phyloP scores from a whole-genome alignment of 64 coral and sea anemone species.

The Anthopleura sola region DNA sequence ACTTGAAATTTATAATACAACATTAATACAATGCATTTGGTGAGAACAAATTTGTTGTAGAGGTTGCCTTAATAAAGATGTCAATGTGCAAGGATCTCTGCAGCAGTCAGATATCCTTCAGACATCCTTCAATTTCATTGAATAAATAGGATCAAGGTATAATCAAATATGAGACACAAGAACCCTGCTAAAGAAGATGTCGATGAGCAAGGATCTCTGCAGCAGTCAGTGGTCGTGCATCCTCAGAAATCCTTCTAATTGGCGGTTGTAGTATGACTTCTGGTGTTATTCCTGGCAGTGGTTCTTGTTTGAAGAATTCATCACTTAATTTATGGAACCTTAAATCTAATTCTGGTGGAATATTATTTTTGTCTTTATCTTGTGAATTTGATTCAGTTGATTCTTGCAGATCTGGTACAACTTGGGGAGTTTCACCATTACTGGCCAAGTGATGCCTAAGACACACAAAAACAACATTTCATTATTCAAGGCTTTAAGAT shows the following conservation, averaged over 20 bases:
- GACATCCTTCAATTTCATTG: slow-evolving; percentile 32
- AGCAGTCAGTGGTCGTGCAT: slow-evolving; percentile 81
- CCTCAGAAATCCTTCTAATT: slow-evolving; percentile 73
- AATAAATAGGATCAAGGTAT: too few species aligned
- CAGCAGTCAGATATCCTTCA: slow-evolving; percentile 54
- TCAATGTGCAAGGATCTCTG: slow-evolving; percentile 80
- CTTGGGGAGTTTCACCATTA: slow-evolving; percentile 65
- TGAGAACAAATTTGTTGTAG: too few species aligned
- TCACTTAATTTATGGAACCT: slow-evolving; percentile 79
- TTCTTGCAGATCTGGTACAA: slow-evolving; percentile 83
- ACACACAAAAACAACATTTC: background rate
- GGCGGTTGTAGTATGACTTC: slow-evolving; percentile 75
- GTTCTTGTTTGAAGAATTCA: slow-evolving; percentile 75
- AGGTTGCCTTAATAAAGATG: slow-evolving; percentile 16
- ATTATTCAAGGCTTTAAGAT: background rate
- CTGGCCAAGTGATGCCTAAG: slow-evolving; percentile 74
- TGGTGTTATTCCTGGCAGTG: slow-evolving; percentile 32
- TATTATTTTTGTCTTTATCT: slow-evolving; percentile 22
- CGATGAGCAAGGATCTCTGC: slow-evolving; percentile 89
- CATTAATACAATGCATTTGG: background rate
- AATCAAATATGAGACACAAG: background rate
- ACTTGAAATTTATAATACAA: background rate
- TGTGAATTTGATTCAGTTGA: slow-evolving; percentile 5
- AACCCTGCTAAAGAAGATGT: slow-evolving; percentile 50
- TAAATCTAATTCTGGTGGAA: slow-evolving; percentile 62